Percentiles rank a stretch among this genome's conserved stretches.
phyloP scores from a whole-genome alignment of 1,140 invertebrate genomes.

The Nylanderia fulva region DNA sequence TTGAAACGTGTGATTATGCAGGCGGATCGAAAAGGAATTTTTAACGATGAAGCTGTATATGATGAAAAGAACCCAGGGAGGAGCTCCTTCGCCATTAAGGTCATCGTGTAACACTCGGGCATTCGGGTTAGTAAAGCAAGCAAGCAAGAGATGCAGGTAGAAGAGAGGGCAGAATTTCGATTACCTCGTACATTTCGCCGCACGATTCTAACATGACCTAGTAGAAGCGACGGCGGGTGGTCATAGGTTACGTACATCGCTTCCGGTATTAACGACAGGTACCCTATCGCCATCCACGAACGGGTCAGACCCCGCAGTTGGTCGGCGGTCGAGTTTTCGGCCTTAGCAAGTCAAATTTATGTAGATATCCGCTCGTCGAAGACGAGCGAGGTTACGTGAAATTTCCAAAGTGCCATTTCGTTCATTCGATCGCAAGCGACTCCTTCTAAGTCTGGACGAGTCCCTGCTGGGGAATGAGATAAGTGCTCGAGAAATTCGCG shows the following conservation, averaged over 20 bases:
- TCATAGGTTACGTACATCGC: constrained; percentile 46
- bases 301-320: constrained; percentile 35
- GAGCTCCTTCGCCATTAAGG: not conserved
- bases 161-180: not conserved
- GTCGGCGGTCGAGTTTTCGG: constrained; percentile 72
- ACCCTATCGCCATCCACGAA: not conserved
- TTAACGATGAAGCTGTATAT: not conserved
- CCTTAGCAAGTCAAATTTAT: constrained; percentile 85
- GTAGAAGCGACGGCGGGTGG: constrained; percentile 14
- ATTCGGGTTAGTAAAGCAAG: constrained; percentile 42
- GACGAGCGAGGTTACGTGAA: constrained; percentile 55
- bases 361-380: constrained; percentile 71
- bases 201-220: constrained; percentile 54
- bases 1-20: not conserved
- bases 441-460: not conserved
- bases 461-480: constrained; percentile 24
- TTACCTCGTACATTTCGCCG: constrained; percentile 50
- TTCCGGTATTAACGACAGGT: constrained; percentile 65
- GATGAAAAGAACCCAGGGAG: not conserved
- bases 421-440: constrained; percentile 42
- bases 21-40: not conserved
- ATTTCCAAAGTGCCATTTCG: constrained; percentile 56
- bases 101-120: constrained; percentile 4
- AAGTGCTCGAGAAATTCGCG: constrained; percentile 46
- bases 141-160: not conserved